phyloP scores from a whole-genome alignment of 2,888 invertebrate genomes.

The Cenopis cana region DNA sequence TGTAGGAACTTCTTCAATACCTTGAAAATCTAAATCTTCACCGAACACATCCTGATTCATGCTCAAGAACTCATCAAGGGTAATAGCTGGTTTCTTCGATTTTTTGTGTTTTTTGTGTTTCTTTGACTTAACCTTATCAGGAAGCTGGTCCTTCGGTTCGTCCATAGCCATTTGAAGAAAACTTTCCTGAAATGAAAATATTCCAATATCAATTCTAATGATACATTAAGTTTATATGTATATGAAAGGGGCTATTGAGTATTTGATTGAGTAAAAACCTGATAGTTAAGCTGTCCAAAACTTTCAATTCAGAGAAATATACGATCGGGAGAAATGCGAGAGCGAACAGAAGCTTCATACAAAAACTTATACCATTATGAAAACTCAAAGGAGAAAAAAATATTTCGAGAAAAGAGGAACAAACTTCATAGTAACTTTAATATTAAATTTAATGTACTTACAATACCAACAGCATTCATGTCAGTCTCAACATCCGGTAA shows the following conservation, averaged over 20 bases:
- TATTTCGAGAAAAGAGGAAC: too few species aligned
- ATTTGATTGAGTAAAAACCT: neutral
- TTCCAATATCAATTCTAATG: neutral
- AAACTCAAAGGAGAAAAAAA: too few species aligned
- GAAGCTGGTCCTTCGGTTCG: conserved; percentile 55
- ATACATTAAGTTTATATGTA: too few species aligned
- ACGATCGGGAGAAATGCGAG: too few species aligned
- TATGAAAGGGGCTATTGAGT: too few species aligned
- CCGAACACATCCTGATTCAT: conserved; percentile 83
- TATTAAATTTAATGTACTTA: conserved; percentile 52
- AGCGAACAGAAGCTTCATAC: too few species aligned
- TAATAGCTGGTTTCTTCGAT: conserved; percentile 76
- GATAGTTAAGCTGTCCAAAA: neutral
- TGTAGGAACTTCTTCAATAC: conserved; percentile 79
- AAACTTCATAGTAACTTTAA: neutral
- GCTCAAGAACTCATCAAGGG: conserved; percentile 78
- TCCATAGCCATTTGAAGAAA: conserved; percentile 73
- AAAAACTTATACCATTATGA: too few species aligned
- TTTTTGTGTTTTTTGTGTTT: conserved; percentile 80
- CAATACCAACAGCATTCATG: conserved; percentile 63
- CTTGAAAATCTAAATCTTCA: conserved; percentile 76
- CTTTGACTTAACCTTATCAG: conserved; percentile 63
- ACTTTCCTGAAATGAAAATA: conserved; percentile 64
- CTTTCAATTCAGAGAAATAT: too few species aligned
- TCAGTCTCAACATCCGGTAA: conserved; percentile 53